Conservation (phyloP, 2,113 vertebrate genomes). For the Enhydra lutris region DNA sequence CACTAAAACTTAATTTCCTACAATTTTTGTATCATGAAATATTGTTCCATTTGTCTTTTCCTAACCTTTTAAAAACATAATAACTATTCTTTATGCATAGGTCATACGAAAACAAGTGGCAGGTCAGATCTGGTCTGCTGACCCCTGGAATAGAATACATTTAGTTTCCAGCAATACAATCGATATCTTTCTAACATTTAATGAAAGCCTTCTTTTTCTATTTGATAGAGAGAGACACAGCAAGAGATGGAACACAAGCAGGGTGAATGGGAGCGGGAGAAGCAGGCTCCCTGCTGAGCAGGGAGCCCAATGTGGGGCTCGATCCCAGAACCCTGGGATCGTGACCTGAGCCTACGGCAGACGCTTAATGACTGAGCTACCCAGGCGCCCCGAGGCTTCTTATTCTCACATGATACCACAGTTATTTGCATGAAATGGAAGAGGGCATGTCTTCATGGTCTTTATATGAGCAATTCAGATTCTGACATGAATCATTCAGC, state of each 20-base stretch:
- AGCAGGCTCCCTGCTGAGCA: too few relatives aligned
- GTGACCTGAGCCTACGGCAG: too few relatives aligned
- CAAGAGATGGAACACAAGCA: too few relatives aligned
- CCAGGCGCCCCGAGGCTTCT: neutral
- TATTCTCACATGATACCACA: neutral
- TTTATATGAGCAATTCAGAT: neutral
- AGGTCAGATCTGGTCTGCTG: neutral
- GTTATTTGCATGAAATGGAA: neutral
- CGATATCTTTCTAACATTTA: neutral
- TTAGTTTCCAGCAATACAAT: neutral
- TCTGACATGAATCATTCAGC: neutral
- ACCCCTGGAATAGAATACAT: neutral
- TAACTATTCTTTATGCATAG: neutral
- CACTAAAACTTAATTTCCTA: neutral
- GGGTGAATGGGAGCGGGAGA: too few relatives aligned
- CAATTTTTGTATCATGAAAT: neutral
- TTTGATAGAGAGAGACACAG: too few relatives aligned
- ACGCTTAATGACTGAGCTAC: too few relatives aligned
- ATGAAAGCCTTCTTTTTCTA: neutral
- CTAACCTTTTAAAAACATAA: neutral
- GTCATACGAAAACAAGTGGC: neutral
- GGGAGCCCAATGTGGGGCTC: too few relatives aligned
- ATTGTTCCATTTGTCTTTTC: neutral
- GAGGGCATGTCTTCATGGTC: neutral
- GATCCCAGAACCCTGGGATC: too few relatives aligned